Conservation (phyloP, 1,140 invertebrate genomes). For the Apis cerana region DNA sequence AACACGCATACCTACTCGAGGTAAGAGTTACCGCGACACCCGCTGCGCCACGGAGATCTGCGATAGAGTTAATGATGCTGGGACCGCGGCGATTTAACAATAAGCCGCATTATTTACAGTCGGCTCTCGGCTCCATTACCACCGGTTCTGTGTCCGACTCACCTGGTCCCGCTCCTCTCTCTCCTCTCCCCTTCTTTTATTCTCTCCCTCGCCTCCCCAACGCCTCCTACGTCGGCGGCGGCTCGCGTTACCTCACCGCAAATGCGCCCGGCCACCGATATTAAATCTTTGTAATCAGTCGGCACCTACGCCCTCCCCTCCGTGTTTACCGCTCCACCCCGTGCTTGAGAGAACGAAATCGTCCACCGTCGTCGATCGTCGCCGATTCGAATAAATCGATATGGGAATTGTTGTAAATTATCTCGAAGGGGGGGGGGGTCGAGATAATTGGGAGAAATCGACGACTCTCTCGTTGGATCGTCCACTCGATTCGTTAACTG, state of each 20-base stretch:
- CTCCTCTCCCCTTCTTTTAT: neutral
- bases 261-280: conserved; percentile 53
- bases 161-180: conserved; percentile 54
- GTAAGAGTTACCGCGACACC: conserved; percentile 75
- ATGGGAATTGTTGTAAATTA: neutral
- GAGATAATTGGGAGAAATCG: conserved; percentile 32
- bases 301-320: conserved; percentile 50
- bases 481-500: conserved; percentile 49
- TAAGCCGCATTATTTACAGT: conserved; percentile 77
- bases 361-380: no score
- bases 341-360: neutral
- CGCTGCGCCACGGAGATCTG: conserved; percentile 73
- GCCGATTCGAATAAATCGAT: no score
- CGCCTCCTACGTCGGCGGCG: conserved; percentile 16
- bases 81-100: conserved; percentile 74
- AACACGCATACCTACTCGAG: conserved; percentile 67
- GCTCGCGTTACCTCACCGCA: conserved; percentile 58
- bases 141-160: conserved; percentile 63
- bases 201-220: conserved; percentile 14
- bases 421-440: no score
- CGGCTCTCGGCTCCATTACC: conserved; percentile 65
- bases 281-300: conserved; percentile 68
- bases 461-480: neutral
- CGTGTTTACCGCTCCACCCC: no score
- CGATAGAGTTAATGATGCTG: conserved; percentile 78